Conservation (phyloP, 2,113 vertebrate species). For the Baryphthengus martii region DNA sequence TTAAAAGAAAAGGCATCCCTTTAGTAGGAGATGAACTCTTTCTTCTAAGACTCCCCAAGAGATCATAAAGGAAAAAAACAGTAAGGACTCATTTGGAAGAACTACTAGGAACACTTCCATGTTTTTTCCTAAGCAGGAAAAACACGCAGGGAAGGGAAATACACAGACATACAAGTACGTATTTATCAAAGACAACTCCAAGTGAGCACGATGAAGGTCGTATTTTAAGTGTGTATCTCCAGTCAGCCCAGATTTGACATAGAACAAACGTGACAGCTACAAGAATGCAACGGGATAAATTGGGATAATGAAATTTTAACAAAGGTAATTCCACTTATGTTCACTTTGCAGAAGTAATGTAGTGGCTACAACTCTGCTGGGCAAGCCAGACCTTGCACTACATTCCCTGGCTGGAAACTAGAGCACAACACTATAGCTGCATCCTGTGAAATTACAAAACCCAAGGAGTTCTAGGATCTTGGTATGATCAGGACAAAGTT, state of each 20-base stretch:
- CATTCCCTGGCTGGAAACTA: not conserved
- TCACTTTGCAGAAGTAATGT: not conserved
- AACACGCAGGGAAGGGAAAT: not conserved
- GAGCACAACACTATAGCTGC: not conserved
- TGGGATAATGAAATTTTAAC: not conserved
- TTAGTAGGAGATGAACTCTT: not conserved
- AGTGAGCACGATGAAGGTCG: not conserved
- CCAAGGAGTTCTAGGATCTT: not conserved
- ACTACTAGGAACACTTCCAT: not conserved
- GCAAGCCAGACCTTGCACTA: not conserved
- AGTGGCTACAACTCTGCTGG: not conserved
- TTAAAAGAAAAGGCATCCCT: not conserved
- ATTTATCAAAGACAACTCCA: not conserved
- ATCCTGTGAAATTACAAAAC: not conserved
- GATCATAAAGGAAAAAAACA: not conserved
- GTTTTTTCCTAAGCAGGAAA: not conserved
- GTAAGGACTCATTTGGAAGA: not conserved
- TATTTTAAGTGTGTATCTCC: not conserved
- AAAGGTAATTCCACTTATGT: not conserved
- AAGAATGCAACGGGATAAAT: not conserved
- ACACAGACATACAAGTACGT: not conserved
- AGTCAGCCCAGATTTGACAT: not conserved
- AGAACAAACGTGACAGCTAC: not conserved
- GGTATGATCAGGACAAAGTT: not conserved
- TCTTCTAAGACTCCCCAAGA: not conserved